Conservation (phyloP, 1,140 invertebrate species). For the Thaumatotibia leucotreta region DNA sequence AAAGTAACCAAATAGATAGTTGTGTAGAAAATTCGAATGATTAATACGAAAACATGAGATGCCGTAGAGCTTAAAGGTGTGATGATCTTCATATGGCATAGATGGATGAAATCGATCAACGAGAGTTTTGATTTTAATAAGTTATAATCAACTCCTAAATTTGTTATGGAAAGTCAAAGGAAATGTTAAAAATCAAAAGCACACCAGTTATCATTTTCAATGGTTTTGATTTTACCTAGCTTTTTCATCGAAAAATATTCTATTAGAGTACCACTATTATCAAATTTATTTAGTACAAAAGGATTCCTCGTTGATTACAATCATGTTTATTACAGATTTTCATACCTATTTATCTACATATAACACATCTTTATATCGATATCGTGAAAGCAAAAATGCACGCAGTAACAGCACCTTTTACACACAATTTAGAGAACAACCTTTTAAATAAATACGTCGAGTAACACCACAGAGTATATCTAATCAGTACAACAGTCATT, state of each 20-base stretch:
- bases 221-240: no score
- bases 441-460: constrained; percentile 36
- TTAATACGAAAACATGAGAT: constrained; percentile 12
- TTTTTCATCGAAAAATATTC: no score
- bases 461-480: constrained; percentile 34
- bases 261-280: neutral
- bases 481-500: constrained; percentile 34
- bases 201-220: no score
- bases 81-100: constrained; percentile 5
- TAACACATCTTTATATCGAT: neutral
- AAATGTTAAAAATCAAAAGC: neutral
- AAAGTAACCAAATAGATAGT: constrained; percentile 20
- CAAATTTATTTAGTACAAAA: neutral
- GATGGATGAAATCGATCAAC: neutral
- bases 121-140: neutral
- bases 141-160: neutral
- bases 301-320: neutral
- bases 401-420: neutral
- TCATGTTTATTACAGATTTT: neutral
- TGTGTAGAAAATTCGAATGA: neutral
- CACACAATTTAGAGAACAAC: constrained; percentile 4
- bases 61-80: neutral
- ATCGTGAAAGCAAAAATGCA: neutral
- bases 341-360: neutral
- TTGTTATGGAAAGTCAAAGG: neutral